Percentiles rank a stretch among this genome's conserved stretches.
Evolutionary conservation across 2,797 vertebrate genomes (phyloP).

Genomic region (Holocentrus rufus): DNA sequence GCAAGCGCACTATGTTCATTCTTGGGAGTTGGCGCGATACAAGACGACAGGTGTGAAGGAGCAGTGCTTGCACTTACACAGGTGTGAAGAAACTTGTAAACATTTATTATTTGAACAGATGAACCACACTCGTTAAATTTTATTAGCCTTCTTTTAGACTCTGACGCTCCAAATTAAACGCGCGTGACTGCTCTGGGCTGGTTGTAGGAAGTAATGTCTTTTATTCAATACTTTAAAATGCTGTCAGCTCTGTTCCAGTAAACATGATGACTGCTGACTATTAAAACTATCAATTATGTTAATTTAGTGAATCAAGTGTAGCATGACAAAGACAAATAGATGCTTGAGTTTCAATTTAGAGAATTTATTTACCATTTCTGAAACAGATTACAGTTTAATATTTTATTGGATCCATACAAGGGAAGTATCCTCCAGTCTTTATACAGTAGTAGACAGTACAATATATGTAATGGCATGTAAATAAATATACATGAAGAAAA

Average conservation of each 20-base stretch:
- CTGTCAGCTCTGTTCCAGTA: too few relatives aligned
- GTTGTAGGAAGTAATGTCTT: too few relatives aligned
- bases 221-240: too few relatives aligned
- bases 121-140: neutral
- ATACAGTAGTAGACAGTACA: conserved; percentile 55
- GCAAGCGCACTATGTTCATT: conserved; percentile 63
- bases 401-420: conserved; percentile 61
- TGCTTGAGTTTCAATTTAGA: conserved; percentile 26
- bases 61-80: conserved; percentile 11
- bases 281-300: too few relatives aligned
- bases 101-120: conserved; percentile 38
- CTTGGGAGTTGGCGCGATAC: conserved; percentile 21
- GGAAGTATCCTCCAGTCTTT: conserved; percentile 61
- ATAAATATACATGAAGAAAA: conserved; percentile 80
- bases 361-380: conserved; percentile 77
- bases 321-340: neutral
- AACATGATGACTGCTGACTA: too few relatives aligned
- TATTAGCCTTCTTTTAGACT: neutral
- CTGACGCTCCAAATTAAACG: neutral
- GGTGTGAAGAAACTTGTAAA: conserved; percentile 31
- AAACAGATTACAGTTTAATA: conserved; percentile 74
- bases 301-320: too few relatives aligned
- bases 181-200: too few relatives aligned
- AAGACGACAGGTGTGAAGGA: conserved; percentile 52
- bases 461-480: conserved; percentile 62